Evolutionary conservation across 2,888 invertebrate species (phyloP).

Genomic region (Ichneumoninae sp.): DNA sequence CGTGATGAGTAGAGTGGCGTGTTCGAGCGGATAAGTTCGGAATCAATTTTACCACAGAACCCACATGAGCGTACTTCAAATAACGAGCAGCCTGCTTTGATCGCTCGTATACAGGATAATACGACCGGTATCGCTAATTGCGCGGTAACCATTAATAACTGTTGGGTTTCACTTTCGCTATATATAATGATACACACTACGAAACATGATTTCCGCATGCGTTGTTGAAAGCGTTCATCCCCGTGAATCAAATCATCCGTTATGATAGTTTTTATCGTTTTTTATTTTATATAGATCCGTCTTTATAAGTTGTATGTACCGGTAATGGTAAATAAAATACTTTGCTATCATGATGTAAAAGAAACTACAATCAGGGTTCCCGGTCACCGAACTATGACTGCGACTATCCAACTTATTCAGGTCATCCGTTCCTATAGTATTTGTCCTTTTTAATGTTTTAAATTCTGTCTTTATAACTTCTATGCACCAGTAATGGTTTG

Average conservation of each 20-base stretch:
- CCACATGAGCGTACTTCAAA: background rate
- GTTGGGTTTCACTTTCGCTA: background rate
- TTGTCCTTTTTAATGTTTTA: too few species aligned
- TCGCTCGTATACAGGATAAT: background rate
- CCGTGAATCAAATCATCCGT: background rate
- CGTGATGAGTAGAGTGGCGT: background rate
- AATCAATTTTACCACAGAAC: conserved; percentile 13
- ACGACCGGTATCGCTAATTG: background rate
- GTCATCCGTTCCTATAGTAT: too few species aligned
- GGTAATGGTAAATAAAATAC: background rate
- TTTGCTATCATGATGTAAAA: background rate
- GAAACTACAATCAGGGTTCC: too few species aligned
- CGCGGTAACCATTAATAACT: conserved; percentile 6
- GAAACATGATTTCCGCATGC: background rate
- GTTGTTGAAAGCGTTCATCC: background rate
- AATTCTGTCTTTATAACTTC: too few species aligned
- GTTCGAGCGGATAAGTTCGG: background rate
- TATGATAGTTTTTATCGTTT: background rate
- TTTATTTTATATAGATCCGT: background rate
- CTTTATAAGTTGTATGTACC: background rate
- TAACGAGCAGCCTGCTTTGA: background rate
- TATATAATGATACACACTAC: background rate
- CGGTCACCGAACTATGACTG: too few species aligned
- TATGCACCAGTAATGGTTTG: too few species aligned
- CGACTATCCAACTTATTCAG: too few species aligned